Evolutionary conservation across 2,888 invertebrate genomes (phyloP).

Genomic region (Hirtodrosophila trivittata): DNA sequence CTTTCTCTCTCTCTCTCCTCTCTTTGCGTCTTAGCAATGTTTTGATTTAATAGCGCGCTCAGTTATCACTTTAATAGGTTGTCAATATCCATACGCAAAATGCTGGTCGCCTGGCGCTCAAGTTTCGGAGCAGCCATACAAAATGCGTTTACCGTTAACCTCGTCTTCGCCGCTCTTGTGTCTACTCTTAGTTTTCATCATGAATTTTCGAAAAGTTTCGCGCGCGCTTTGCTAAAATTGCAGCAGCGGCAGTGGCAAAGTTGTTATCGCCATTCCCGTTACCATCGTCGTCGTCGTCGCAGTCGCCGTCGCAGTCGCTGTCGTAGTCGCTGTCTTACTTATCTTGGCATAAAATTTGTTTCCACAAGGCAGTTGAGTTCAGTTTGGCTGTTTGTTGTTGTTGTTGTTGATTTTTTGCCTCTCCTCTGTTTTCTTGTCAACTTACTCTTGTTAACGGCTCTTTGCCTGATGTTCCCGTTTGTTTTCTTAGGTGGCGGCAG

Average conservation of each 20-base stretch:
- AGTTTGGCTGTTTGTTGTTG: conserved; percentile 19
- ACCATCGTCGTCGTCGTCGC: conserved; percentile 31
- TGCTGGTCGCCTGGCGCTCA: conserved; percentile 38
- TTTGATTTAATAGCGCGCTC: conserved; percentile 63
- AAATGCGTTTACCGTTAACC: conserved; percentile 43
- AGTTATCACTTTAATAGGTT: conserved; percentile 75
- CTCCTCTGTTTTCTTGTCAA: conserved; percentile 62
- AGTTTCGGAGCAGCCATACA: conserved; percentile 36
- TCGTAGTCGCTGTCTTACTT: conserved; percentile 67
- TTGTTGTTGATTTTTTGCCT: conserved; percentile 15
- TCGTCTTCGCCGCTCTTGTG: conserved; percentile 22
- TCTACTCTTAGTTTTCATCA: conserved; percentile 76
- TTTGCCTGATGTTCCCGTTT: conserved; percentile 60
- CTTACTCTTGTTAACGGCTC: conserved; percentile 74
- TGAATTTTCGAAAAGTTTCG: conserved; percentile 69
- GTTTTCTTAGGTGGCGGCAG: conserved; percentile 64
- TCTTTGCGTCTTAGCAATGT: conserved; percentile 24
- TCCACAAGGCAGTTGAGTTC: conserved; percentile 55
- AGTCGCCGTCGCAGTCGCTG: conserved; percentile 30
- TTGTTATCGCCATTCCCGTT: conserved; percentile 10
- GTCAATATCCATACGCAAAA: conserved; percentile 63
- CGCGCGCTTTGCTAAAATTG: conserved; percentile 58
- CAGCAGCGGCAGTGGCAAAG: conserved; percentile 39
- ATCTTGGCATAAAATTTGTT: conserved; percentile 81
- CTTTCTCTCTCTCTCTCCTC: conserved; percentile 16